Evolutionary conservation across 2,113 vertebrate genomes (phyloP), one percentile per base, ranked within the genome.

Genomic region (Irena cyanogastra): DNA sequence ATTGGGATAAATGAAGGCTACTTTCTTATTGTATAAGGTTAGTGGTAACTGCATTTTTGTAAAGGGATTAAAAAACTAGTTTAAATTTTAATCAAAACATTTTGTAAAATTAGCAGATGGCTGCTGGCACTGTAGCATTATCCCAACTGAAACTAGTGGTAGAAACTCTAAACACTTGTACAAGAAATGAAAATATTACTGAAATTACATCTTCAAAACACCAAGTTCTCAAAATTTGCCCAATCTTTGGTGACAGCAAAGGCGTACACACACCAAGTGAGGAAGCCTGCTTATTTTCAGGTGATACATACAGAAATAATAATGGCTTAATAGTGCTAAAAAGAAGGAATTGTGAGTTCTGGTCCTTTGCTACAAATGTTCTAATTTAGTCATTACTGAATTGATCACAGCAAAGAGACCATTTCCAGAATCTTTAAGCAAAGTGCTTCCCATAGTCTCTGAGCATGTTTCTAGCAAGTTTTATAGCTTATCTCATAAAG

Each of bases 51-150:
- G 39, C 37, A 44, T 86, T 74, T 93, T 60, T 79, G 50, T 79
- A 39, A 94, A 92, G 65, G 82, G 76, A 60, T 83, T 95, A 75
- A 94, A 97, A 97, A 91, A 39, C 65, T 92, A 41, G 50, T 64
- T 96, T 93, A 80, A 95, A 93, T 95, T 94, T 97, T 90, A 94
- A 75, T 80, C 74, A 83, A 92, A 97, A 87, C 41, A 83, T 87
- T 93, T 93, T 72, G 41, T 93, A 88, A 95, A 94, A 97, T 94
- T 90, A 96, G 66, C 96, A 97, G 97, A 97, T 97, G 96, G 96
- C 45, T 94, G 80, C 69, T 94, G 75, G 94, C 80, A 87, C 66
- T 90, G 59, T 52, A 93, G 81, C 85, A 83, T 96, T 96, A 95
- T 95, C 79, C 79, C 94, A 61, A 45, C 92, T 93, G 93, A 96